Conservation (phyloP, 2,888 invertebrate species). For the Polyommatus icarus region DNA sequence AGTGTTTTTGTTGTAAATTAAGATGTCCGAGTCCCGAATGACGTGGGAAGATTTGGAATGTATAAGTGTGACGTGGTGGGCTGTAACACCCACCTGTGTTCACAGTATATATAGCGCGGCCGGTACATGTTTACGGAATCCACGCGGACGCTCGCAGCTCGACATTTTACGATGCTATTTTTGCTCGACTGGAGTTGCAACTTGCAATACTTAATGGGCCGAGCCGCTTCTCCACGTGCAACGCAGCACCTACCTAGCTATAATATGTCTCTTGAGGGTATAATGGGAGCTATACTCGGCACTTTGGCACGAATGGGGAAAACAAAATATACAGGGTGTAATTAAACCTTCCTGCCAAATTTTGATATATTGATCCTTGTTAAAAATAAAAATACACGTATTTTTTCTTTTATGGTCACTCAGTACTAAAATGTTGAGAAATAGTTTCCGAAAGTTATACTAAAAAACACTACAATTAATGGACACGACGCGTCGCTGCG, state of each 20-base stretch:
- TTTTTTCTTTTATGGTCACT: no score
- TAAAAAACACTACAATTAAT: no score
- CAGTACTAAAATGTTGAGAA: no score
- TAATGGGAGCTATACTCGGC: neutral
- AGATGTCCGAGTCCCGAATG: neutral
- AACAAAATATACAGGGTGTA: neutral
- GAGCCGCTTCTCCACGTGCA: neutral
- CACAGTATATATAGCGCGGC: constrained; percentile 4
- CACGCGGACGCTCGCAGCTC: neutral
- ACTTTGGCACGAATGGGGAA: neutral
- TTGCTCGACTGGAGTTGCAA: constrained; percentile 1
- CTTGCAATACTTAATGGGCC: neutral
- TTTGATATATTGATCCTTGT: no score
- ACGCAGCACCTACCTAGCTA: neutral
- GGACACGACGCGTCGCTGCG: no score
- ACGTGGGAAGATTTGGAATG: neutral
- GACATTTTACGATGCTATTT: constrained; percentile 20
- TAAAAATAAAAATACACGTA: no score
- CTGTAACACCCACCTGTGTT: neutral
- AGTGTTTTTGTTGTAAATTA: neutral
- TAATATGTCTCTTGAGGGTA: neutral
- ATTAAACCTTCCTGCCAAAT: no score
- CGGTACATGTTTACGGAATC: constrained; percentile 8
- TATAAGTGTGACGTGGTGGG: neutral
- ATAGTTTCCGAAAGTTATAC: no score